Percentiles rank a stretch among this genome's conserved stretches.
Conservation (phyloP, 2,888 invertebrate species). For the Synergus itoensis region DNA sequence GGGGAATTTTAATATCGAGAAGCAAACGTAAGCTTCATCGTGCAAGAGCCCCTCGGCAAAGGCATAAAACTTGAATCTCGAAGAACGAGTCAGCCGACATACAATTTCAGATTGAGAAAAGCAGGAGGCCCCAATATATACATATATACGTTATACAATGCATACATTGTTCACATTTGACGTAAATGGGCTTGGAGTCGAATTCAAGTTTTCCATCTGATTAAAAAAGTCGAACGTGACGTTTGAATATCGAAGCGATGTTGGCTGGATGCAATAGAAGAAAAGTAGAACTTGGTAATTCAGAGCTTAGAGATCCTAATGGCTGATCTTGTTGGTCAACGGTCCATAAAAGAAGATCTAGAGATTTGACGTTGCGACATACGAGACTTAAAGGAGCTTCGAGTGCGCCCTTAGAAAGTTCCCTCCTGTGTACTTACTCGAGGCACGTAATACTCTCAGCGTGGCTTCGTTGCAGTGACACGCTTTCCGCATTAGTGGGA, state of each 20-base stretch:
- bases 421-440: conserved; percentile 6
- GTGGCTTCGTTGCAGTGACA: conserved; percentile 54
- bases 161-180: neutral
- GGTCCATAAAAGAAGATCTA: neutral
- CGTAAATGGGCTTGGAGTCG: too few species aligned
- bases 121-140: neutral
- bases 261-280: neutral
- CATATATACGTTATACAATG: too few species aligned
- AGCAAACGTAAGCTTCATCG: conserved; percentile 5
- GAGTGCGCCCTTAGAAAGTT: conserved; percentile 21
- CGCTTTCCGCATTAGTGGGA: conserved; percentile 67
- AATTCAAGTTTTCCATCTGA: too few species aligned
- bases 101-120: neutral
- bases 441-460: conserved; percentile 24
- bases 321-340: neutral
- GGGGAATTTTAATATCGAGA: conserved; percentile 6
- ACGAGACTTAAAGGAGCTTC: conserved; percentile 11
- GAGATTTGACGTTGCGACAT: neutral
- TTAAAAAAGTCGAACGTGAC: too few species aligned
- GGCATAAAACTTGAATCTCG: conserved; percentile 3
- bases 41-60: neutral
- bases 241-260: neutral
- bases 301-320: neutral
- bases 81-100: neutral
- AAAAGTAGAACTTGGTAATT: neutral